Conservation (phyloP, 1,140 invertebrate genomes). For the Radopholus similis region DNA sequence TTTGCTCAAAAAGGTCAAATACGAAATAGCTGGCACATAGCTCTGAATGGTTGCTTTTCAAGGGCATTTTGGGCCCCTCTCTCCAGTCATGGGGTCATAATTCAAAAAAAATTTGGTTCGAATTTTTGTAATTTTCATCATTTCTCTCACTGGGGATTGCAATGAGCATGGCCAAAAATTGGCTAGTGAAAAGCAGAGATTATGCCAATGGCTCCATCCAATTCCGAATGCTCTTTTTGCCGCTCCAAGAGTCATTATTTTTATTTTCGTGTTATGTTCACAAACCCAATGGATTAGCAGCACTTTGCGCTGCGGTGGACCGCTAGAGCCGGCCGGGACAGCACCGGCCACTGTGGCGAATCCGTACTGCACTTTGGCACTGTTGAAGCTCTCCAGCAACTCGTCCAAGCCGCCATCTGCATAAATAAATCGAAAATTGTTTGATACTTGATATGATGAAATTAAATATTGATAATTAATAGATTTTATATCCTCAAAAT, state of each 20-base stretch:
- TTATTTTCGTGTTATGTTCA: too few relatives aligned
- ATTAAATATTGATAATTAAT: neutral
- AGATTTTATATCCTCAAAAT: neutral
- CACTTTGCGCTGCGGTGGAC: slow-evolving; percentile 33
- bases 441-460: neutral
- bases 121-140: neutral
- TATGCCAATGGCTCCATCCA: too few relatives aligned
- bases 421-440: slow-evolving; percentile 19
- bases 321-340: neutral
- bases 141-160: too few relatives aligned
- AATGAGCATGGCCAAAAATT: too few relatives aligned
- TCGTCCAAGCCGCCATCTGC: slow-evolving; percentile 44
- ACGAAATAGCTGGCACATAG: too few relatives aligned
- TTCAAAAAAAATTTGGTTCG: slow-evolving; percentile 10
- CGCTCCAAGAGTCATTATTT: too few relatives aligned
- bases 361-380: slow-evolving; percentile 47
- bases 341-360: slow-evolving; percentile 20
- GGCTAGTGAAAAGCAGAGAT: too few relatives aligned
- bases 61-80: too few relatives aligned
- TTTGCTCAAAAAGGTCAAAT: neutral
- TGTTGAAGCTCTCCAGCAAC: slow-evolving; percentile 26
- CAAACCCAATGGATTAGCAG: slow-evolving; percentile 51
- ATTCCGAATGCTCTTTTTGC: too few relatives aligned
- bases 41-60: too few relatives aligned
- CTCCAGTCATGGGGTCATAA: too few relatives aligned